Conservation (phyloP, 2,888 invertebrate species). For the Cantharis rufa region DNA sequence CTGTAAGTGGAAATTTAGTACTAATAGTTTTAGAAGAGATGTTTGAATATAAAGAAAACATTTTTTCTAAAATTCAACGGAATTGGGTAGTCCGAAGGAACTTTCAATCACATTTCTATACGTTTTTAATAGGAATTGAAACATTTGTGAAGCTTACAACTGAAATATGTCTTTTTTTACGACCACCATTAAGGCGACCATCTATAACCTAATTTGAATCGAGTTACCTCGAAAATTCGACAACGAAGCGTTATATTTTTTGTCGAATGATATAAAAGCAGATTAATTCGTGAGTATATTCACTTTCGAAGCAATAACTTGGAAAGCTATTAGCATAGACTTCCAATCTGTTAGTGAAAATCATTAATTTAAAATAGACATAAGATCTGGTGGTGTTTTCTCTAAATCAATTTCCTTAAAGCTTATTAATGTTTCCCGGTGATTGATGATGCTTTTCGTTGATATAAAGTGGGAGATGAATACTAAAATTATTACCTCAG, state of each 20-base stretch:
- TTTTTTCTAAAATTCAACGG: neutral
- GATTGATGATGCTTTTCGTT: constrained; percentile 37
- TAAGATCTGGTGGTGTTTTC: constrained; percentile 32
- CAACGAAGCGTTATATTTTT: constrained; percentile 12
- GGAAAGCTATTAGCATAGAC: constrained; percentile 37
- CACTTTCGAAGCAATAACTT: constrained; percentile 22
- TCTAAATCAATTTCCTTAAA: constrained; percentile 42
- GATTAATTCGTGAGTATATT: constrained; percentile 15
- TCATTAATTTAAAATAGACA: constrained; percentile 39
- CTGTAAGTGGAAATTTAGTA: neutral
- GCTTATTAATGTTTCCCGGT: constrained; percentile 40
- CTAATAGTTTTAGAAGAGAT: neutral
- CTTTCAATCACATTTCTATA: constrained; percentile 20
- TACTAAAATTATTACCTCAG: constrained; percentile 36
- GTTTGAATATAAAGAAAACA: neutral
- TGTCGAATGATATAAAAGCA: constrained; percentile 13
- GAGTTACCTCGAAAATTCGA: constrained; percentile 10
- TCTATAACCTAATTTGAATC: constrained; percentile 18
- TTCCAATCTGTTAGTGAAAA: constrained; percentile 38
- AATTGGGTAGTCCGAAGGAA: constrained; percentile 7
- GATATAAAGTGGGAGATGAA: constrained; percentile 34
- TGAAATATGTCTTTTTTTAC: constrained; percentile 13
- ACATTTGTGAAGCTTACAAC: constrained; percentile 12
- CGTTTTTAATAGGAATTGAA: constrained; percentile 14
- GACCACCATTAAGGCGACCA: constrained; percentile 8